These are phyloP conservation scores for Strigops habroptila DNA, from an alignment of 2,113 vertebrate genomes.

Conservation along the genomic window DNA sequence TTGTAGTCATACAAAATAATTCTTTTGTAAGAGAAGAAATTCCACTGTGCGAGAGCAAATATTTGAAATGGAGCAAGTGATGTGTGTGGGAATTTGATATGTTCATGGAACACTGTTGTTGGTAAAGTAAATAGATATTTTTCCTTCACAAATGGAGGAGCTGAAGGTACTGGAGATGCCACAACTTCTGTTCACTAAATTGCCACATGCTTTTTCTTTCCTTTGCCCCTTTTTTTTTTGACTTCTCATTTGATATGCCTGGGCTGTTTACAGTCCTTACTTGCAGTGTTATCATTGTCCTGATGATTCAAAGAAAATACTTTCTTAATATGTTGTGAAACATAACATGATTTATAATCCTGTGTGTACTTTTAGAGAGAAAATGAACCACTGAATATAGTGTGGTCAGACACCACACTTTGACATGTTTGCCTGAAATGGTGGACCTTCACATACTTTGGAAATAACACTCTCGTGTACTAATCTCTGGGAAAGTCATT, in stretches of 20 bases:
- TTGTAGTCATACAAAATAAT: slow-evolving; percentile 35
- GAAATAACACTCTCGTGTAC: not conserved
- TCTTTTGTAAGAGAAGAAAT: slow-evolving; percentile 37
- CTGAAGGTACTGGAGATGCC: not conserved
- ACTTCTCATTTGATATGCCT: not conserved
- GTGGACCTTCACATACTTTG: not conserved
- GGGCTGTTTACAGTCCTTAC: not conserved
- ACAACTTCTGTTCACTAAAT: not conserved
- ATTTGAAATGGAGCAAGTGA: slow-evolving; percentile 42
- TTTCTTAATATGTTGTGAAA: not conserved
- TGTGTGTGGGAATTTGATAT: not conserved
- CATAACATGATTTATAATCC: not conserved
- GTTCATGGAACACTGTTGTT: not conserved
- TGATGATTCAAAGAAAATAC: not conserved
- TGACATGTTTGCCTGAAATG: slow-evolving; percentile 4
- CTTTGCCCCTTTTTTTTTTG: not conserved
- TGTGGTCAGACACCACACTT: not conserved
- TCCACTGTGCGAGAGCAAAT: slow-evolving; percentile 20
- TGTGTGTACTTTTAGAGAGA: not conserved
- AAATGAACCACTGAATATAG: not conserved
- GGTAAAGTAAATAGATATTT: not conserved
- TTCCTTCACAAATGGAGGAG: not conserved
- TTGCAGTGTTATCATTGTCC: not conserved
- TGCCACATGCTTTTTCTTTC: not conserved
- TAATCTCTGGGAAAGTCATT: slow-evolving; percentile 27